These are phyloP conservation scores for Drosophila kurseongensis DNA, from an alignment of 1,140 invertebrate genomes.

Conservation along the genomic window DNA sequence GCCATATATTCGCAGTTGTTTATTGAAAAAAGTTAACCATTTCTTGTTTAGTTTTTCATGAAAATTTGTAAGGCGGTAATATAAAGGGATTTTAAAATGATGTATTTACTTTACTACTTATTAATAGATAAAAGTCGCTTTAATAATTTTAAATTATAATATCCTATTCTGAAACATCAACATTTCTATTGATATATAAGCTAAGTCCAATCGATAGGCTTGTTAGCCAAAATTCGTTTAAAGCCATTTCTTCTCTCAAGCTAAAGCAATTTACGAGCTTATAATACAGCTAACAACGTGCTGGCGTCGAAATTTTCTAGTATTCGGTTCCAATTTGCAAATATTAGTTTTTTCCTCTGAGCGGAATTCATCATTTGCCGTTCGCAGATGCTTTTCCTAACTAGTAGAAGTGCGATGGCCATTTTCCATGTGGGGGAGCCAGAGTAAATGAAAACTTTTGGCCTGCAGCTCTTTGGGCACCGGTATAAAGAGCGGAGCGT, in stretches of 20 bases:
- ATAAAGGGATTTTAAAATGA: too few relatives aligned
- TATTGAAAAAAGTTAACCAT: too few relatives aligned
- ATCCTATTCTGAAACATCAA: too few relatives aligned
- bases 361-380: constrained; percentile 11
- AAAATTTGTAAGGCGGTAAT: too few relatives aligned
- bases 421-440: constrained; percentile 3
- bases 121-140: too few relatives aligned
- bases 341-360: constrained; percentile 1
- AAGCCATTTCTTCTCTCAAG: not conserved
- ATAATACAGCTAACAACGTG: not conserved
- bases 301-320: constrained; percentile 11
- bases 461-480: constrained; percentile 51
- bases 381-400: constrained; percentile 3
- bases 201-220: not conserved
- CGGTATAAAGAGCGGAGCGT: constrained; percentile 58
- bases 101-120: too few relatives aligned
- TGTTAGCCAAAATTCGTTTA: too few relatives aligned
- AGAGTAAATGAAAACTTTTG: constrained; percentile 49
- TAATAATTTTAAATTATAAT: too few relatives aligned
- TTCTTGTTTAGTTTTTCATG: too few relatives aligned
- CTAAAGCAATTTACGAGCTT: not conserved
- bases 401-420: not conserved
- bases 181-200: too few relatives aligned
- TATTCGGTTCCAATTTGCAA: constrained; percentile 6
- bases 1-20: too few relatives aligned